A percentile compares a stretch with the other conserved stretches of the same genome.
Evolutionary conservation across 2,888 invertebrate species (phyloP).

Genomic region (Drosophila peninsularis): DNA sequence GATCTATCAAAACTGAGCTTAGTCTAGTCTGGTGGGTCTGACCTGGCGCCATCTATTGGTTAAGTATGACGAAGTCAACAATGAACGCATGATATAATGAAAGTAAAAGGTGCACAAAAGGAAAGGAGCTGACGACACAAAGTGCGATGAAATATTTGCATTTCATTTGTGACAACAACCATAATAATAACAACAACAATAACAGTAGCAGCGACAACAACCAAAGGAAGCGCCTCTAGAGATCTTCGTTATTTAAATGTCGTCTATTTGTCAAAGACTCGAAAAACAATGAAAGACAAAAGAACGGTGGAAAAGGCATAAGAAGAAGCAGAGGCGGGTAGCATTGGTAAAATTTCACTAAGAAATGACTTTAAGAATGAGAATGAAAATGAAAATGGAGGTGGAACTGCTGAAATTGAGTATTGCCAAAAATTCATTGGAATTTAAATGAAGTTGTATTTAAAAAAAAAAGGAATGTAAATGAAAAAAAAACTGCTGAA

Average conservation of each 20-base stretch:
- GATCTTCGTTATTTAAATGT: conserved; percentile 10
- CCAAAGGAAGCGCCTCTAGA: conserved; percentile 7
- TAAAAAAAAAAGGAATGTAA: background rate
- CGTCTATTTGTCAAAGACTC: conserved; percentile 28
- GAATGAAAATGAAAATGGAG: background rate
- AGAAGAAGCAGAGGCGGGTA: background rate
- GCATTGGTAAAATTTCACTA: conserved; percentile 1
- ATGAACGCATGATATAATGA: conserved; percentile 2
- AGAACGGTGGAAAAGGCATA: background rate
- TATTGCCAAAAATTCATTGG: background rate
- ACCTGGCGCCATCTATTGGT: conserved; percentile 8
- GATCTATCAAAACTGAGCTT: background rate
- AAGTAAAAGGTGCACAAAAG: conserved; percentile 9
- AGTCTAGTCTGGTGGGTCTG: background rate
- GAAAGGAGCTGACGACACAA: background rate
- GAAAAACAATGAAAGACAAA: conserved; percentile 3
- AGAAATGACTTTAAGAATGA: background rate
- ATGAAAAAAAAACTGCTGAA: background rate
- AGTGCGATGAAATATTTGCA: conserved; percentile 17
- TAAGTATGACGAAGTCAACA: background rate
- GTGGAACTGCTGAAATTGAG: background rate
- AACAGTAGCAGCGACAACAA: background rate
- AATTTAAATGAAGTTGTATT: background rate
- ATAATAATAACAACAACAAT: background rate
- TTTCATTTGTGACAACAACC: conserved; percentile 20